Evolutionary conservation across 2,797 vertebrate genomes (phyloP).

Genomic region (Pelochelys cantorii): DNA sequence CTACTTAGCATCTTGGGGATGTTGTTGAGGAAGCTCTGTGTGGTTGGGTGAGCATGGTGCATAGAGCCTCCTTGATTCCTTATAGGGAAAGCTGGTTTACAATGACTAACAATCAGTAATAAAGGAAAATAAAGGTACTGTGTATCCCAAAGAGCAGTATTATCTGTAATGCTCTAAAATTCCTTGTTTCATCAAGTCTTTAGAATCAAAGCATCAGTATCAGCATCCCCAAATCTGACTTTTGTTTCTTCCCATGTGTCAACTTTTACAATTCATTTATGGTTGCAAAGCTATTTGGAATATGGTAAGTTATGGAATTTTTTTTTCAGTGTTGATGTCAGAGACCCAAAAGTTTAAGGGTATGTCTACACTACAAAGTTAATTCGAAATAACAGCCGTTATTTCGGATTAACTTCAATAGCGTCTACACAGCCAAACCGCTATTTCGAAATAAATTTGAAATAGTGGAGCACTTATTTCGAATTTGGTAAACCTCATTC

Average conservation of each 20-base stretch:
- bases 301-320: not conserved
- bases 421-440: no score
- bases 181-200: not conserved
- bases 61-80: not conserved
- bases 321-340: not conserved
- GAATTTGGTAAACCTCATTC: no score
- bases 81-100: not conserved
- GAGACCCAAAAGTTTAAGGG: not conserved
- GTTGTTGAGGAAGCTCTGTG: not conserved
- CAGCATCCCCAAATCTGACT: not conserved
- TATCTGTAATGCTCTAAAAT: not conserved
- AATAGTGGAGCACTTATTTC: no score
- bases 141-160: not conserved
- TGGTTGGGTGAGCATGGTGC: no score
- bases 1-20: not conserved
- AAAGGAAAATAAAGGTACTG: not conserved
- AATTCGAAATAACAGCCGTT: no score
- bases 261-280: not conserved
- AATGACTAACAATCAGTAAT: not conserved
- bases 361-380: no score
- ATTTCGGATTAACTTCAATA: no score
- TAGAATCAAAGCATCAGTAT: not conserved
- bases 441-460: no score
- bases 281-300: not conserved
- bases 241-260: not conserved